phyloP scores from a whole-genome alignment of 2,888 invertebrate species.

The Silvanus unidentatus region DNA sequence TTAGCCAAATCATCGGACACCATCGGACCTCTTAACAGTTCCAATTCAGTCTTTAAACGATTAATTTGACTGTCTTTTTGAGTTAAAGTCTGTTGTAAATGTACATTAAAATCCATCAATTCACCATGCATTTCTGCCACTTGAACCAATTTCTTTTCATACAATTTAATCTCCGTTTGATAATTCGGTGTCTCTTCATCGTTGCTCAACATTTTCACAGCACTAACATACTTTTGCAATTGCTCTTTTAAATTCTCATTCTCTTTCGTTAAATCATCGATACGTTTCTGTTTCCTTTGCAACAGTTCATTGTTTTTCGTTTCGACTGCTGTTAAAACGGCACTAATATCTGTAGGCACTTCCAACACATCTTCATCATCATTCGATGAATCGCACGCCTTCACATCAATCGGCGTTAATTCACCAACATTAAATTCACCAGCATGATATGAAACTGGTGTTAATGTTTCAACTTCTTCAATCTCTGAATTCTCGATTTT shows the following conservation, averaged over 20 bases:
- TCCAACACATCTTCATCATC: slow-evolving; percentile 41
- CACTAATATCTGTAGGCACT: slow-evolving; percentile 40
- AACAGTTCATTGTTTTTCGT: slow-evolving; percentile 39
- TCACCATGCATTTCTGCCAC: slow-evolving; percentile 94
- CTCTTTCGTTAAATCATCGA: slow-evolving; percentile 54
- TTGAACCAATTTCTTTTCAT: slow-evolving; percentile 82
- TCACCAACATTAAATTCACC: slow-evolving; percentile 45
- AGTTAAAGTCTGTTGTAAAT: slow-evolving; percentile 66
- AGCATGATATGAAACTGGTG: slow-evolving; percentile 40
- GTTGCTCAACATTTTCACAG: slow-evolving; percentile 74
- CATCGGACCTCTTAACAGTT: slow-evolving; percentile 60
- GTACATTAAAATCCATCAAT: slow-evolving; percentile 85
- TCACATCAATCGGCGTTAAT: slow-evolving; percentile 45
- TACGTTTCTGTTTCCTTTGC: slow-evolving; percentile 34
- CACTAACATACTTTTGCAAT: slow-evolving; percentile 77
- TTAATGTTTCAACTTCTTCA: slow-evolving; percentile 44
- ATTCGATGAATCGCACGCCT: slow-evolving; percentile 34
- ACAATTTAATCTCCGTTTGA: slow-evolving; percentile 68
- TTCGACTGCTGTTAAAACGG: slow-evolving; percentile 41
- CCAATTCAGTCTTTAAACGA: slow-evolving; percentile 57
- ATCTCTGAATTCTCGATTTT: slow-evolving; percentile 21
- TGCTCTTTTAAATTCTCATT: slow-evolving; percentile 80
- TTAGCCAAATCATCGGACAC: slow-evolving; percentile 47
- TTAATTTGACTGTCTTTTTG: slow-evolving; percentile 57
- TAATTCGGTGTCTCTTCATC: slow-evolving; percentile 46